A percentile compares a stretch with the other conserved stretches of the same genome.
Conservation (phyloP, 2,888 invertebrate genomes). For the Pristionchus japonicus region DNA sequence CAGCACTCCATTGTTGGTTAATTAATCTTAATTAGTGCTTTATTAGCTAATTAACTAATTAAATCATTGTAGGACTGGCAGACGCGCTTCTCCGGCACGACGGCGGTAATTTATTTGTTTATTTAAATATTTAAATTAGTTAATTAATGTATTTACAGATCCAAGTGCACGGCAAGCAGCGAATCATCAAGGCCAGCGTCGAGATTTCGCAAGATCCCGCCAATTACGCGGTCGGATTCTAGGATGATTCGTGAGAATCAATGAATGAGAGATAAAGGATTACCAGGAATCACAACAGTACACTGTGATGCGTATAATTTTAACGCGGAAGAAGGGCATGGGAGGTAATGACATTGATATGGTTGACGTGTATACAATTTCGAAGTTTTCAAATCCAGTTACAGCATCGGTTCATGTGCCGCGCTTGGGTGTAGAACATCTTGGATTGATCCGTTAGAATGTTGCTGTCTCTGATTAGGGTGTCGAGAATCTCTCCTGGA, state of each 20-base stretch:
- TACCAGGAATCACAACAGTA: no score
- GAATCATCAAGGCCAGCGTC: neutral
- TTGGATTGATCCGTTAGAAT: slow-evolving; percentile 95
- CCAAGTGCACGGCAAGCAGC: neutral
- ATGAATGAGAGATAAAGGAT: no score
- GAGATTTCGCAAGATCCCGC: no score
- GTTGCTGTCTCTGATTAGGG: slow-evolving; percentile 95
- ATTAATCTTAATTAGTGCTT: neutral
- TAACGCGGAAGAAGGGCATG: no score
- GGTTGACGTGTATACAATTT: no score
- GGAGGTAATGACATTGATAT: no score
- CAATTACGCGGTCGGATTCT: no score
- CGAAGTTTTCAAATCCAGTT: slow-evolving; percentile 63
- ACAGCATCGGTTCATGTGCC: slow-evolving; percentile 76
- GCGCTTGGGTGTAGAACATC: slow-evolving; percentile 94
- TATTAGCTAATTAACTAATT: neutral
- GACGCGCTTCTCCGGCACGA: neutral
- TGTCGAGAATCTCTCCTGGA: slow-evolving; percentile 97
- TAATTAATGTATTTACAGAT: neutral
- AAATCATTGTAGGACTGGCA: neutral
- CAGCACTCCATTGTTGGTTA: neutral
- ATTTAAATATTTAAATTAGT: neutral
- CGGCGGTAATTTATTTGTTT: neutral
- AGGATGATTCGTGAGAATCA: no score
- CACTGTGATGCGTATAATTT: no score